Percentiles rank a stretch among this genome's conserved stretches.
These are phyloP conservation scores for Acanthosepion pharaonis DNA, from an alignment of 2,888 invertebrate species.

Conservation along the genomic window DNA sequence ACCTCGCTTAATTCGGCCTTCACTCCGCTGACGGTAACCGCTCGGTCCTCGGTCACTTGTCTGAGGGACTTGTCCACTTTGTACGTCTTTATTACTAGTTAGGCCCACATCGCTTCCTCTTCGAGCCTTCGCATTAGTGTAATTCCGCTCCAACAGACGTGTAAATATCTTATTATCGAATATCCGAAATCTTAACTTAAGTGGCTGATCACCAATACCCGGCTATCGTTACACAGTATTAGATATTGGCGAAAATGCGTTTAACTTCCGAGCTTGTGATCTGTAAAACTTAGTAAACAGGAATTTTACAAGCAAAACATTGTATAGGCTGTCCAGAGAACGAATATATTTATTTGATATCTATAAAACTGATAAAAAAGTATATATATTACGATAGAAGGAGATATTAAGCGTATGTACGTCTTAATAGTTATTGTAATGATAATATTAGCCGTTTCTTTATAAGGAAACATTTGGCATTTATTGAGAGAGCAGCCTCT, in stretches of 20 bases:
- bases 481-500: too few species aligned
- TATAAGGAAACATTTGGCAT: too few species aligned
- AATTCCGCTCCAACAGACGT: not conserved
- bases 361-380: too few species aligned
- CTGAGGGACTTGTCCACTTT: not conserved
- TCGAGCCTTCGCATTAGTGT: not conserved
- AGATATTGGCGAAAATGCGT: not conserved
- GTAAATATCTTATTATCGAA: slow-evolving; percentile 8
- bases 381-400: too few species aligned
- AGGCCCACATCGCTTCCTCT: not conserved
- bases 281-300: too few species aligned
- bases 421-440: too few species aligned
- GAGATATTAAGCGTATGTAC: too few species aligned
- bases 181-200: not conserved
- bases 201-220: not conserved
- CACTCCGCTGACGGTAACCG: not conserved
- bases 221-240: not conserved
- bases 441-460: too few species aligned
- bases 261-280: not conserved
- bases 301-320: too few species aligned
- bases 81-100: not conserved
- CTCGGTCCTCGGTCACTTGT: not conserved
- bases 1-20: not conserved
- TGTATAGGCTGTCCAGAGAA: too few species aligned
- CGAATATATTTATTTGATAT: too few species aligned